phyloP scores from a whole-genome alignment of 2,113 vertebrate species.

The Elgaria multicarinata region DNA sequence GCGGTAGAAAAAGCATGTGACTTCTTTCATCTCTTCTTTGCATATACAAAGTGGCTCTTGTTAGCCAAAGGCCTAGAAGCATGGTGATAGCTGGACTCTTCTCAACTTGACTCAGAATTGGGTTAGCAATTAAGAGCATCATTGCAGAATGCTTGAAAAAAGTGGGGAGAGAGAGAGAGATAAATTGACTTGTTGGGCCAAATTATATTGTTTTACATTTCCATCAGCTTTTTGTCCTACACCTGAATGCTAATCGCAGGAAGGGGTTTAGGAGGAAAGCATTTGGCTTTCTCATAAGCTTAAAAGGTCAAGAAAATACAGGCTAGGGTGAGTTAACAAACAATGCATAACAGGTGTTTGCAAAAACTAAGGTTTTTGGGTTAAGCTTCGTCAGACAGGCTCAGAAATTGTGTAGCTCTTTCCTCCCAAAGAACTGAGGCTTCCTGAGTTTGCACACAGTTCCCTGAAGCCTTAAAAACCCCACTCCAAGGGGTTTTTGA shows the following conservation, averaged over 20 bases:
- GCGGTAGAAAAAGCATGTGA: background rate
- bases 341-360: background rate
- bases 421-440: background rate
- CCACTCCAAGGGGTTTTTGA: background rate
- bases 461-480: background rate
- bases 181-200: background rate
- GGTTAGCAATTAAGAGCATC: background rate
- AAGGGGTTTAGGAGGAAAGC: background rate
- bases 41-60: background rate
- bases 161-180: background rate
- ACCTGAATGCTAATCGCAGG: background rate
- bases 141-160: background rate
- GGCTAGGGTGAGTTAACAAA: background rate
- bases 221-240: background rate
- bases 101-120: background rate
- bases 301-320: background rate
- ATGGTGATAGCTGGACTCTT: background rate
- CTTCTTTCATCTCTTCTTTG: background rate
- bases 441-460: background rate
- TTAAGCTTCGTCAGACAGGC: background rate
- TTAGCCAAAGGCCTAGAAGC: background rate
- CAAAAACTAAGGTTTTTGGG: background rate
- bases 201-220: background rate
- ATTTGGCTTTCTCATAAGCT: background rate
- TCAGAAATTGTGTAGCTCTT: background rate